Evolutionary conservation across 2,888 invertebrate species (phyloP).

Genomic region (Acholoe squamosa): DNA sequence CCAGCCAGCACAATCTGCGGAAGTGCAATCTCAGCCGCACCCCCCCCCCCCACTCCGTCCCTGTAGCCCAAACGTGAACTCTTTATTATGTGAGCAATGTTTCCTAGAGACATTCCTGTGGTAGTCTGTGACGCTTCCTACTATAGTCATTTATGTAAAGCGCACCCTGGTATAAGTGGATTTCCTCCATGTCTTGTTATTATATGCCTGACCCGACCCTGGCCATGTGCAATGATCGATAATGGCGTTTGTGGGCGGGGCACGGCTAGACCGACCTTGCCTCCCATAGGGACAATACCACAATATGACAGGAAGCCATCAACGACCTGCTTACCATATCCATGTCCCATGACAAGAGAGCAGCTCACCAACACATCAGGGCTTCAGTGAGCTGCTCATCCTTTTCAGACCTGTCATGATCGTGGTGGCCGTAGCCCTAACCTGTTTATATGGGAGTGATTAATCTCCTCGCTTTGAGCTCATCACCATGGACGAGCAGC

Average conservation of each 20-base stretch:
- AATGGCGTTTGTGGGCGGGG: neutral
- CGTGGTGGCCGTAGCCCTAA: neutral
- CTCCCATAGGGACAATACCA: neutral
- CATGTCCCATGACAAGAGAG: neutral
- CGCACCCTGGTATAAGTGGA: neutral
- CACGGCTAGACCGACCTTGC: neutral
- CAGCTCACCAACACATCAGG: neutral
- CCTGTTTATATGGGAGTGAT: slow-evolving; percentile 28
- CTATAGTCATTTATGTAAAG: neutral
- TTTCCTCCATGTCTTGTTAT: neutral
- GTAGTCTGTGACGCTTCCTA: neutral
- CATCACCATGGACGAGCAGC: neutral
- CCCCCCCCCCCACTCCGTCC: no score
- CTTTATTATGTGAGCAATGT: neutral
- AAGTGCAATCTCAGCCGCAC: slow-evolving; percentile 22
- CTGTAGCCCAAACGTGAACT: slow-evolving; percentile 27
- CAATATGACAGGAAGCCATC: neutral
- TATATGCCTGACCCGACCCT: neutral
- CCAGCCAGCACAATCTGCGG: neutral
- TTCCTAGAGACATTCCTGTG: neutral
- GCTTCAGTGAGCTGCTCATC: neutral
- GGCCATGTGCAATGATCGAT: neutral
- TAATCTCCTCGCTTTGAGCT: slow-evolving; percentile 18
- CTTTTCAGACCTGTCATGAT: neutral
- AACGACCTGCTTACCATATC: neutral